Percentiles rank a stretch among this genome's conserved stretches.
Conservation (phyloP, 2,113 vertebrate species). For the Hemichromis elongatus region DNA sequence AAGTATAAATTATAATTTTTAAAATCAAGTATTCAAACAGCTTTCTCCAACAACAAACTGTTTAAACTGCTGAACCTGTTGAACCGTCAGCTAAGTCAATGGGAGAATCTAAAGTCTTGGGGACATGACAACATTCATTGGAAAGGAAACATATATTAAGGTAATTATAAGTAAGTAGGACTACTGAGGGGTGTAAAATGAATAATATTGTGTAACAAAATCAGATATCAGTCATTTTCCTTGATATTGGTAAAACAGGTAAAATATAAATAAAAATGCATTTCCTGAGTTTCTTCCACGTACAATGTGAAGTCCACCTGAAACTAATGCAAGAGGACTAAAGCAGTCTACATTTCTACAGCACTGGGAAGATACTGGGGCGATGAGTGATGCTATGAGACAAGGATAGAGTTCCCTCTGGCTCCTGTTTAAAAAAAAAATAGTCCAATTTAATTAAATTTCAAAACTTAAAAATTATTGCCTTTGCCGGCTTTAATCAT, state of each 20-base stretch:
- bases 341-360: background rate
- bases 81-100: too few relatives aligned
- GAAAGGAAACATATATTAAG: background rate
- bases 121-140: background rate
- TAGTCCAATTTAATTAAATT: background rate
- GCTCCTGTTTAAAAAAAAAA: background rate
- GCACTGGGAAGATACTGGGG: background rate
- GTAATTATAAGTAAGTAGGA: background rate
- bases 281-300: too few relatives aligned
- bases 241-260: too few relatives aligned
- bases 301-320: too few relatives aligned
- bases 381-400: background rate
- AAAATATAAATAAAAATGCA: too few relatives aligned
- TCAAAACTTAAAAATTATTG: background rate
- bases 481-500: background rate
- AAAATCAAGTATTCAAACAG: background rate
- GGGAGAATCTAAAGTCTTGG: background rate
- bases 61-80: background rate
- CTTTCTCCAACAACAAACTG: background rate
- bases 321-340: background rate
- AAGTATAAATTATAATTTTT: background rate
- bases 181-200: too few relatives aligned
- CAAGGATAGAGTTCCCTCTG: background rate
- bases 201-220: too few relatives aligned
- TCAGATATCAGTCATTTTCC: too few relatives aligned